Conservation (phyloP, 2,113 vertebrate genomes). For the Montifringilla adamsi region DNA sequence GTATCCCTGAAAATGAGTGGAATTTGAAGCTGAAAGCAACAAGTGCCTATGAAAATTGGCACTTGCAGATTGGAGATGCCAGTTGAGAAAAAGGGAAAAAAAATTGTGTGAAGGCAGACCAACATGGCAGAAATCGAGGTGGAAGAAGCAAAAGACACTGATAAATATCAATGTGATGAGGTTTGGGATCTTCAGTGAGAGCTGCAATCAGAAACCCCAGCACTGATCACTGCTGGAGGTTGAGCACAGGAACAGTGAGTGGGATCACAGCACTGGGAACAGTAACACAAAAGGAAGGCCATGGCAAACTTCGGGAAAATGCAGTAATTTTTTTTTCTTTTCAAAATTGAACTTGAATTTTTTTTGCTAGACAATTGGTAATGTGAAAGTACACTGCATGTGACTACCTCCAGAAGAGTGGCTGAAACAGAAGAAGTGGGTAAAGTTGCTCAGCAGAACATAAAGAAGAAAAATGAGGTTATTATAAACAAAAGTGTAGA, state of each 20-base stretch:
- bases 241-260: not conserved
- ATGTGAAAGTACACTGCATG: not conserved
- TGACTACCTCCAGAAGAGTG: not conserved
- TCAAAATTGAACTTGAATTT: not conserved
- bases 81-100: not conserved
- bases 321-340: not conserved
- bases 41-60: not conserved
- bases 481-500: not conserved
- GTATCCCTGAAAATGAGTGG: not conserved
- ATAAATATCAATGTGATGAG: not conserved
- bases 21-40: not conserved
- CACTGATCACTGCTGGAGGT: not conserved
- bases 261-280: not conserved
- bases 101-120: not conserved
- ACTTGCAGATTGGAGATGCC: not conserved
- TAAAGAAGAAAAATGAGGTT: not conserved
- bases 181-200: not conserved
- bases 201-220: not conserved
- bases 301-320: not conserved
- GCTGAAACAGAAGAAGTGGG: not conserved
- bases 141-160: not conserved
- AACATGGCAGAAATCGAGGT: not conserved
- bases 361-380: not conserved
- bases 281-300: not conserved
- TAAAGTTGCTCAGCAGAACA: not conserved